Evolutionary conservation across 2,113 vertebrate species (phyloP), one percentile per base, ranked within the genome.

Genomic region (Alosa alosa): DNA sequence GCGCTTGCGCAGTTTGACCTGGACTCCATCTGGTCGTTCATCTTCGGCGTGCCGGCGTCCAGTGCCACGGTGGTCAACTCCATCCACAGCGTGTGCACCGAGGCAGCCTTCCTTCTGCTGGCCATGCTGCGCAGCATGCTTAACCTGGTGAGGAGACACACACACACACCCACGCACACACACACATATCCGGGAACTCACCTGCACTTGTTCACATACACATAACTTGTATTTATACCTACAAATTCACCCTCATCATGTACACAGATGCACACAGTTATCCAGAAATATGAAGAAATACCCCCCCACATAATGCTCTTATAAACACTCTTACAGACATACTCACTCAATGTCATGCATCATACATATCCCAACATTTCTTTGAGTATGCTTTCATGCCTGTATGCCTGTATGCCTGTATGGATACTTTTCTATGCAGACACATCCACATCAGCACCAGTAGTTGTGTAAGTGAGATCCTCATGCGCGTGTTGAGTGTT

Each of bases 111-210:
- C 91, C 92, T 99, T 49, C 92, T 99, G 31, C 82, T 99, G 90
- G 98, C 96, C 86, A 99, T 99, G 98, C 96, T 99, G 72, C 96
- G 98, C 84, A 99, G 97, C 93, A 99, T 99, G 98, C 95, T 99
- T 86, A 99, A 98, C 92, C 97, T 98, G 83, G 98, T 99, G 93
- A 97, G 97, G 31, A 50, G 17, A 72, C 64, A 13, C n/a, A 13
- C 64, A 72, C 60, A 25, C 60, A 68, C 60, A 68, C 60, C 25
- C 0, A 64, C 22, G n/a, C 22, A 25, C 2, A 25, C 60, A 25
- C 60, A 7, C 60, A n/a, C 9, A 25, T 22, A 64, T 17, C 9
- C 50, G 17, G 10, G 6, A 10, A 52, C 50, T 13, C 50, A 3
- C 50, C 9, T 2, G 1, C 50, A 52, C 50, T 13, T 17, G 50